Evolutionary conservation across 2,797 vertebrate species (phyloP), one percentile per base, ranked within the genome.

Genomic region (Cuniculus paca): DNA sequence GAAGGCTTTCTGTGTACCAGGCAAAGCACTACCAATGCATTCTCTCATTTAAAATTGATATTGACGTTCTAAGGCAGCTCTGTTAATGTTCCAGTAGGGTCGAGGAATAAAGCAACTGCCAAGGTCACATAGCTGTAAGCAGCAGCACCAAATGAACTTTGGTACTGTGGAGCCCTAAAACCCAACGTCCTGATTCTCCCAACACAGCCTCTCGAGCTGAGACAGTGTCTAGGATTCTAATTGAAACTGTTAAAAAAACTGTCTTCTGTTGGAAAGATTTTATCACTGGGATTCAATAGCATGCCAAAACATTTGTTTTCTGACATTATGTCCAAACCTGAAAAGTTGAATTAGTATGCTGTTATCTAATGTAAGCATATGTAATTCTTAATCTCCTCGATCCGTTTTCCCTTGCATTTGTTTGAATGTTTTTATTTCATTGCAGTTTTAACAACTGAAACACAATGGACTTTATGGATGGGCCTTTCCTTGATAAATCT

Each of bases 281-380:
- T 74, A 36, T 13, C 45, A 19, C 39, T 2, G 5, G 20, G 28
- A 56, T 52, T 48, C 78, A 16, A n/a, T 0, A 82, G 86, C 68
- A 2, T 2, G 36, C 34, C 28, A 1, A 1, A 24, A 12, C 9
- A 13, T 34, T 39, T n/a, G 31, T 19, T 14, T 34, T 0, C 16
- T 3, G 42, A 77, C 17, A 8, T 24, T 1, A 17, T 19, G n/a
- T 58, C 89, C 12, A 0, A 36, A 26, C 4, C 2, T 31, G 42
- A 36, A 36, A 48, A 22, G 10, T 39, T 72, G 36, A 28, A 20
- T 22, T 54, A 50, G 39, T 11, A 1, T 17, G 63, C 60, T 72
- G 19, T 16, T 5, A 60, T 54, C 80, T 45, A 86, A 58, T 34
- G n/a, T 19, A 58, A 74, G 36, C 13, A 36, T 5, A 22, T 0